Base-by-base conservation (phyloP, 1,140 invertebrate genomes). In the Pteromalus puparum region DNA sequence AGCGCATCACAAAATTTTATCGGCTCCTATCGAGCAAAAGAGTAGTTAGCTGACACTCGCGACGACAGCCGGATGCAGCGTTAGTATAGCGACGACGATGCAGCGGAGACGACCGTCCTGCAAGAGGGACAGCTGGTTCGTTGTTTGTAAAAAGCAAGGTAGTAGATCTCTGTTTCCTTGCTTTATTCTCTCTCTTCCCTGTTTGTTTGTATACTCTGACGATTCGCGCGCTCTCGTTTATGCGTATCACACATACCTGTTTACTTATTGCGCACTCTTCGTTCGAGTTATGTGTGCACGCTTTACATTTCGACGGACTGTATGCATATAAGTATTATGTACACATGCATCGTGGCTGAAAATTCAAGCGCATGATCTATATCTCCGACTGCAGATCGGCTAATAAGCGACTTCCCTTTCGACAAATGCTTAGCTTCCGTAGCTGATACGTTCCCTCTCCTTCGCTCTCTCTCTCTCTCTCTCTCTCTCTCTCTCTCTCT, bases 41-140 rank as follows among this genome's bases (percentile, higher is more conserved):
- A 61, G 53, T 21, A 61, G 18, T 21, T 61, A 18, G 53, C 53
- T 61, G 53, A 21, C 6, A 18, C 21, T 61, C 53, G 53, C 4
- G 53, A 21, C 13, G 46, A 21, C 13, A 13, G 15, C 46, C 53
- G 53, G 38, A 48, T 72, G 67, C 68, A 28, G 68, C 10, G 26
- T n/a, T 75, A 21, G n/a, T 65, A 38, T 81, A 68, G 48, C 82
- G 34, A 70, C 61, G 73, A 80, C 34, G 78, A 53, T 65, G 74
- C 7, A 70, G 72, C 70, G 28, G 83, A 78, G 81, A 15, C 61
- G 67, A 26, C n/a, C 48, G 38, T 15, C n/a, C 53, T 61, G 38
- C 68, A 87, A 81, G 61, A 87, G 89, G 81, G 84, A 90, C 85
- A 87, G 86, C 85, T 87, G 90, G 90, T 91, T 90, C 88, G 89